These are phyloP conservation scores for Falco biarmicus DNA, from an alignment of 2,797 vertebrate species.

Conservation along the genomic window DNA sequence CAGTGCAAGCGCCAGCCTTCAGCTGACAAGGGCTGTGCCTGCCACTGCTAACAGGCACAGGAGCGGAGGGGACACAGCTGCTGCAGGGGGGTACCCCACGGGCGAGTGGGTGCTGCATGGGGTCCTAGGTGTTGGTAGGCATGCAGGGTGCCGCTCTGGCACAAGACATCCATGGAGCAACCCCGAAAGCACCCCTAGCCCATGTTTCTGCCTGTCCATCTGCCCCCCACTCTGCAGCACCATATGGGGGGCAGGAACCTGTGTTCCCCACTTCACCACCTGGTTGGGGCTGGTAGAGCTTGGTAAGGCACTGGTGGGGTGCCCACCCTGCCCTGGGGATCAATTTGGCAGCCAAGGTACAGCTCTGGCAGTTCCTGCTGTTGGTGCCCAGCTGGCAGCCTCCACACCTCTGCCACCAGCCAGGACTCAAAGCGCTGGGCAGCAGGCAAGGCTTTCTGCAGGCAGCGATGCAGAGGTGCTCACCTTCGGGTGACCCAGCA, in stretches of 20 bases:
- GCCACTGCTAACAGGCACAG: background rate
- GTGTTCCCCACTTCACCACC: rapidly evolving
- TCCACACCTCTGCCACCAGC: rapidly evolving
- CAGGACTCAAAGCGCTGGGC: background rate
- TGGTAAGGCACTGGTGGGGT: background rate
- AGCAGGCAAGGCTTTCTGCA: background rate
- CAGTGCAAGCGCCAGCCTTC: background rate
- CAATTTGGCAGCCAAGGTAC: rapidly evolving
- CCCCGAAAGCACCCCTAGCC: background rate
- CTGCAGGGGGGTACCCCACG: rapidly evolving
- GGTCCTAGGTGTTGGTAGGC: background rate
- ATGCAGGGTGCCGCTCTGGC: rapidly evolving
- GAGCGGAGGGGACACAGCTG: rapidly evolving
- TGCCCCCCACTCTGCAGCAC: background rate
- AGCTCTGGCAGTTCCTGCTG: background rate
- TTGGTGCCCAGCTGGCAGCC: background rate
- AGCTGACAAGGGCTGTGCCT: background rate
- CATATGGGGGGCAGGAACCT: background rate
- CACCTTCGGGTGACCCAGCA: rapidly evolving
- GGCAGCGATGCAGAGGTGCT: background rate
- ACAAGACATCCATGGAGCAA: background rate
- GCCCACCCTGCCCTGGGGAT: background rate
- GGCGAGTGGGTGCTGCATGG: rapidly evolving
- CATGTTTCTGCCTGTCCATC: background rate
- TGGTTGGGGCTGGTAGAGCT: background rate